These are phyloP conservation scores for Parnassius orleans DNA, from an alignment of 2,888 invertebrate species.

Conservation along the genomic window DNA sequence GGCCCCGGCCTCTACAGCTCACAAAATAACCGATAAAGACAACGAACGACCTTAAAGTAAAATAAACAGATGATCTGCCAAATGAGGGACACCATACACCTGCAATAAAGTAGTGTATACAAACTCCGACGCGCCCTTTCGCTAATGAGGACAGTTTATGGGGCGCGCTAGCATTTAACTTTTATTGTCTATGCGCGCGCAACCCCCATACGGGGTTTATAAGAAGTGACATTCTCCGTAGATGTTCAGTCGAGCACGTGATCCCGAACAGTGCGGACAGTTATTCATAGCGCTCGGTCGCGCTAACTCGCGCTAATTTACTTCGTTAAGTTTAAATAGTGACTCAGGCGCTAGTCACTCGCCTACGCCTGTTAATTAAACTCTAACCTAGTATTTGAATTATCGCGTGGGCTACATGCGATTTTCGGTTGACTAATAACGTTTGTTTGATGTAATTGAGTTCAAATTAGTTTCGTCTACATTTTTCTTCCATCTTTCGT, in stretches of 20 bases:
- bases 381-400: constrained; percentile 66
- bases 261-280: constrained; percentile 41
- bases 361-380: constrained; percentile 65
- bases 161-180: constrained; percentile 69
- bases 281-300: constrained; percentile 35
- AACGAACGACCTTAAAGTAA: constrained; percentile 68
- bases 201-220: constrained; percentile 60
- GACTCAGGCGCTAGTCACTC: constrained; percentile 52
- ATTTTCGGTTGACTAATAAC: constrained; percentile 43
- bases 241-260: constrained; percentile 60
- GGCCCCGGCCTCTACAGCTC: constrained; percentile 47
- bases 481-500: constrained; percentile 15
- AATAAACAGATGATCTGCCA: constrained; percentile 74
- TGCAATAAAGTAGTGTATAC: constrained; percentile 70
- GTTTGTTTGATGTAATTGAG: constrained; percentile 45
- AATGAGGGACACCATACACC: constrained; percentile 59
- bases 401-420: constrained; percentile 46
- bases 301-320: constrained; percentile 63
- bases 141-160: constrained; percentile 77
- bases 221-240: constrained; percentile 53
- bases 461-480: constrained; percentile 40
- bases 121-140: constrained; percentile 69
- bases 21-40: constrained; percentile 68
- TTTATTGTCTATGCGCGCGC: constrained; percentile 76
- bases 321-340: constrained; percentile 57